Evolutionary conservation across 2,888 invertebrate species (phyloP).

Genomic region (Cerastis rubricosa): DNA sequence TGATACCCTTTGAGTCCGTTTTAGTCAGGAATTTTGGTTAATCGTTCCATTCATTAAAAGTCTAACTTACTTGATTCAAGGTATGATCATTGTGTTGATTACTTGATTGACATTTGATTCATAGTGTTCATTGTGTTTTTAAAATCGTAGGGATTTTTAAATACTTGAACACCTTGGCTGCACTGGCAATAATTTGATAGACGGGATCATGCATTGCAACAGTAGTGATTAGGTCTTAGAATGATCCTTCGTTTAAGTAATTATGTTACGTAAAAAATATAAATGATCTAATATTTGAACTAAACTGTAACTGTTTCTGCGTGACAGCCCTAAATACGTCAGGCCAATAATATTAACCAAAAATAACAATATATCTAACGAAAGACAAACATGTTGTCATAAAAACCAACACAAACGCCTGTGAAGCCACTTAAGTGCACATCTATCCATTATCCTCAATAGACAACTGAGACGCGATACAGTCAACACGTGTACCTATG

Average conservation of each 20-base stretch:
- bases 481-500: conserved; percentile 51
- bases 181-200: not conserved
- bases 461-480: conserved; percentile 57
- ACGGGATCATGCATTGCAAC: not conserved
- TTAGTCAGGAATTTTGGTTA: not conserved
- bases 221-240: not conserved
- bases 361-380: conserved; percentile 23
- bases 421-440: conserved; percentile 40
- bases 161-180: not conserved
- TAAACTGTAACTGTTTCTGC: not conserved
- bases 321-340: conserved; percentile 4
- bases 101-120: too few species aligned
- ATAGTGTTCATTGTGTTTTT: too few species aligned
- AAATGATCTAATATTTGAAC: not conserved
- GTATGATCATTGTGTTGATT: not conserved
- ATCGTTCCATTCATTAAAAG: not conserved
- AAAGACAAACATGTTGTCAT: conserved; percentile 46
- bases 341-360: conserved; percentile 12
- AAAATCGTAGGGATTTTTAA: not conserved
- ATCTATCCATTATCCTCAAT: conserved; percentile 56
- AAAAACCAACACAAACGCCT: conserved; percentile 42
- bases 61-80: not conserved
- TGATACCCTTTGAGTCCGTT: not conserved
- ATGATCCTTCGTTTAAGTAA: not conserved
- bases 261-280: not conserved